Conservation (phyloP, 2,888 invertebrate species). For the Branchellion lobata region DNA sequence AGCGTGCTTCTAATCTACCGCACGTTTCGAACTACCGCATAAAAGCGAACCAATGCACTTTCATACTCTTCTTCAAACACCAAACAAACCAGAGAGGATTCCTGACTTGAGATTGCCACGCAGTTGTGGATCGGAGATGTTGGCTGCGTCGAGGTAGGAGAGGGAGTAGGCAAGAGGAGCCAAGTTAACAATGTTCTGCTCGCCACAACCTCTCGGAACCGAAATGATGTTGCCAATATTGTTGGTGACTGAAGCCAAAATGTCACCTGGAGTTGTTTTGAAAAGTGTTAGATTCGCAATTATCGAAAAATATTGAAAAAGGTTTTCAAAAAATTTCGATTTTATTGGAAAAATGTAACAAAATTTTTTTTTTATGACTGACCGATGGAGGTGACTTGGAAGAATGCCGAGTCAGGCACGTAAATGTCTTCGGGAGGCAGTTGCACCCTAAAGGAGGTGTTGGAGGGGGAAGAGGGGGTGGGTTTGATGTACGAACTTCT, state of each 20-base stretch:
- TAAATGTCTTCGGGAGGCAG: background rate
- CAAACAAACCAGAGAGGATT: background rate
- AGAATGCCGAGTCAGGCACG: background rate
- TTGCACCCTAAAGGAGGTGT: background rate
- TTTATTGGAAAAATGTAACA: no score
- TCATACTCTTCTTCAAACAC: no score
- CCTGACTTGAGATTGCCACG: background rate
- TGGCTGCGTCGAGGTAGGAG: conserved; percentile 73
- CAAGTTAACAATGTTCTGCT: conserved; percentile 89
- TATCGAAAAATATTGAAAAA: background rate
- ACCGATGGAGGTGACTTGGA: conserved; percentile 10
- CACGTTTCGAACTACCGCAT: no score
- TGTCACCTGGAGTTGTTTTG: conserved; percentile 68
- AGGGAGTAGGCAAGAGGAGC: conserved; percentile 84
- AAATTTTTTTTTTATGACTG: background rate
- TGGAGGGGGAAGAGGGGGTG: background rate
- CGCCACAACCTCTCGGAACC: conserved; percentile 85
- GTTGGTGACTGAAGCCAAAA: conserved; percentile 77
- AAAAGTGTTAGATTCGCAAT: background rate
- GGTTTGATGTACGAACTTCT: conserved; percentile 11
- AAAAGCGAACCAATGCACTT: no score
- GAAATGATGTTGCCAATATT: conserved; percentile 75
- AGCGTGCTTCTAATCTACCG: no score
- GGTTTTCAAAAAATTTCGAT: background rate
- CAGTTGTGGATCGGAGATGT: background rate